Conservation (phyloP, 1,140 invertebrate genomes). For the Gonioctena quinquepunctata region DNA sequence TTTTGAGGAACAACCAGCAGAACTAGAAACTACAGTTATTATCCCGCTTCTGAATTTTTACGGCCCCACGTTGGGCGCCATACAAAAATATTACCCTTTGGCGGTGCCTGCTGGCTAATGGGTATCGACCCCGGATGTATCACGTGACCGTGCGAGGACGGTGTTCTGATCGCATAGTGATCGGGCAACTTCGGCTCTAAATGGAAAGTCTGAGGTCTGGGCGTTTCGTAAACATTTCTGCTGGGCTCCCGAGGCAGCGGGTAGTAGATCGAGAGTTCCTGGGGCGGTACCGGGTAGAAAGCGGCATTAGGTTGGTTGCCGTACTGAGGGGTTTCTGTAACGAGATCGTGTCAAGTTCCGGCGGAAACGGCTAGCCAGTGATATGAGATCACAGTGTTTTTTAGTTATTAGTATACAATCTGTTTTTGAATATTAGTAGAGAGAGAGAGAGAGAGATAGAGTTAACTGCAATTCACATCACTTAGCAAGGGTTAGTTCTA, state of each 20-base stretch:
- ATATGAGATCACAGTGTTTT: no score
- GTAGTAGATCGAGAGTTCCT: slow-evolving; percentile 50
- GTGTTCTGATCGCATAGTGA: slow-evolving; percentile 45
- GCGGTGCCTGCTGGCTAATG: slow-evolving; percentile 43
- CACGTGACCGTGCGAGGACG: slow-evolving; percentile 40
- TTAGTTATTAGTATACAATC: no score
- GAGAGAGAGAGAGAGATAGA: not conserved
- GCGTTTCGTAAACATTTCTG: slow-evolving; percentile 46
- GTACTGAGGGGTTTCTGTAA: slow-evolving; percentile 52
- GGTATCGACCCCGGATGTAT: slow-evolving; percentile 48
- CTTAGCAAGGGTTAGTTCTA: no score
- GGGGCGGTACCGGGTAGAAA: slow-evolving; percentile 46
- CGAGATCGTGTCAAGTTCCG: no score
- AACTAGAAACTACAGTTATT: no score
- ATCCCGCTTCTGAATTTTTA: no score
- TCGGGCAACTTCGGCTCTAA: slow-evolving; percentile 48
- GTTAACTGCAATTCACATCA: no score
- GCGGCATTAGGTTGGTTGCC: slow-evolving; percentile 40
- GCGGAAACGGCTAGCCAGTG: no score
- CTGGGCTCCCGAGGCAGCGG: slow-evolving; percentile 44
- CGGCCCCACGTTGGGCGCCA: no score
- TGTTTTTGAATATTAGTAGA: no score
- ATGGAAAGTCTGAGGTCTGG: slow-evolving; percentile 46
- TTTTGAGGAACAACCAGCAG: no score
- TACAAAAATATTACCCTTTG: slow-evolving; percentile 45